Conservation (phyloP, 2,888 invertebrate genomes). For the Nematopogon swammerdamellus region DNA sequence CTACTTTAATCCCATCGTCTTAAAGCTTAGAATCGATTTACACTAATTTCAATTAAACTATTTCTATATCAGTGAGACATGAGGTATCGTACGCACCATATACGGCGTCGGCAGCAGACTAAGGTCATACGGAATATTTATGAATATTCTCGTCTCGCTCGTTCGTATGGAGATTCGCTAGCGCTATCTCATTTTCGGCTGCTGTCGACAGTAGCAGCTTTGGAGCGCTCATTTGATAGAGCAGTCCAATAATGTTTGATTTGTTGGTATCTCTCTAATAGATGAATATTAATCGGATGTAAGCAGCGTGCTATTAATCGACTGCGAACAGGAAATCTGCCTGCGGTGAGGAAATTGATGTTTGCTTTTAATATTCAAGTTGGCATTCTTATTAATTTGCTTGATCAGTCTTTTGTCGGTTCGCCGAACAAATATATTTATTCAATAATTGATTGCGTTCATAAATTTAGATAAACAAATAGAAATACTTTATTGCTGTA, state of each 20-base stretch:
- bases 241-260: not conserved
- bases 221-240: not conserved
- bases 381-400: no score
- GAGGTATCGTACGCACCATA: not conserved
- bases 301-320: not conserved
- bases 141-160: not conserved
- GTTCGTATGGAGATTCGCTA: no score
- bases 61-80: not conserved
- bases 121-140: not conserved
- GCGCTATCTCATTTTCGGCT: not conserved
- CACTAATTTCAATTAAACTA: no score
- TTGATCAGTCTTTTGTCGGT: no score
- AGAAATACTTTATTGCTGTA: no score
- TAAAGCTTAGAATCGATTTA: no score
- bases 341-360: no score
- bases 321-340: not conserved
- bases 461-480: no score
- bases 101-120: not conserved
- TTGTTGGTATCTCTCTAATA: not conserved
- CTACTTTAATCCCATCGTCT: no score
- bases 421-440: no score
- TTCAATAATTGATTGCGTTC: no score
- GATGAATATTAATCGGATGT: not conserved
- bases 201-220: not conserved
- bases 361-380: no score